Evolutionary conservation across 2,888 invertebrate genomes (phyloP), one percentile per base, ranked within the genome.

Genomic region (Orchesella flavescens): DNA sequence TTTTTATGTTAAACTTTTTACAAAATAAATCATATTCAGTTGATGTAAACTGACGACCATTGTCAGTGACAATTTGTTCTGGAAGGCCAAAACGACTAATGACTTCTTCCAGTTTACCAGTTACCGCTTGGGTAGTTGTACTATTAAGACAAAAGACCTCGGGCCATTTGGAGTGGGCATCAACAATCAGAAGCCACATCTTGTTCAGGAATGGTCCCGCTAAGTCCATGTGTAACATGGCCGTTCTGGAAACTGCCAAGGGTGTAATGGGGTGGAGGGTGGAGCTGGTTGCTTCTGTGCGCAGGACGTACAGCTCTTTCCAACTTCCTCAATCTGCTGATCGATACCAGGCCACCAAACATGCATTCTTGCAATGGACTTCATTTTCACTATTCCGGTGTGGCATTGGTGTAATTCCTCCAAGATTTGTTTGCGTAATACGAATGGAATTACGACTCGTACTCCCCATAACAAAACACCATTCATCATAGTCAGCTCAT

Each of bases 81-180:
- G 76, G 69, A 1, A 84, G 12, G 0, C 84, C 79, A 69, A 55
- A 72, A 7, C 68, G 17, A 17, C 21, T 10, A n/a, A 49, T 13
- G 12, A 23, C 49, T 21, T 68, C 49, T 17, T 15, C 43, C 24
- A 49, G 13, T 13, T 57, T 46, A 34, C 34, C 55, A 55, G 55
- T 55, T 3, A 79, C 69, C 1, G 24, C 23, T 0, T 57, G 7
- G 13, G 73, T 71, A 4, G 85, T 83, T 10, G 80, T 46, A 19
- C 59, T 73, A 13, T 78, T 13, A 24, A 83, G 24, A 19, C 23
- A 43, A 34, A 44, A 72, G 1, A 77, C 86, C 68, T 84, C 84
- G 17, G 86, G 84, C 86, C 86, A 86, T 63, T 86, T 84, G 10
- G 72, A 65, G 19, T 79, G 72, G 0, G 86, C 84, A 49, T 34